Conservation (phyloP, 2,113 vertebrate species). For the Butorides virescens region DNA sequence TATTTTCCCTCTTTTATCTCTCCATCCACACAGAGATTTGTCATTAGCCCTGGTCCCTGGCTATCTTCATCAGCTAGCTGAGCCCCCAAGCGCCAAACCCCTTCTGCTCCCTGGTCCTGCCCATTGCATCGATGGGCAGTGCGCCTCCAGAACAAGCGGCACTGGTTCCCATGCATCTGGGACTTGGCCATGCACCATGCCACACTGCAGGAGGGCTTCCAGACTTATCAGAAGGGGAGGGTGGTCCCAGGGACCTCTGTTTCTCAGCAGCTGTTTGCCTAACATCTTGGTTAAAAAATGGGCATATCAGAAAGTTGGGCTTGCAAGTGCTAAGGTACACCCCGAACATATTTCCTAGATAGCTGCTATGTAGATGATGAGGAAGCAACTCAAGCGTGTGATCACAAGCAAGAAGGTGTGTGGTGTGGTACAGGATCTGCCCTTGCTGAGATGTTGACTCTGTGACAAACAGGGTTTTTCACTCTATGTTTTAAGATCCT, state of each 20-base stretch:
- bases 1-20: background rate
- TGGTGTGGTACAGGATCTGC: background rate
- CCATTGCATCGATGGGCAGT: background rate
- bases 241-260: background rate
- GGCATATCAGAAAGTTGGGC: background rate
- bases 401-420: background rate
- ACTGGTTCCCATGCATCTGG: background rate
- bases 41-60: background rate
- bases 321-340: background rate
- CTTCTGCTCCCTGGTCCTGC: background rate
- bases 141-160: background rate
- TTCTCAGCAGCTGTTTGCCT: background rate
- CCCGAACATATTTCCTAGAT: background rate
- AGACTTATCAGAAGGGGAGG: background rate
- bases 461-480: background rate
- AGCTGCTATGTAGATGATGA: background rate
- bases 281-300: background rate
- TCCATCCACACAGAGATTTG: background rate
- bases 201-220: background rate
- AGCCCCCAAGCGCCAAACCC: background rate
- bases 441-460: background rate
- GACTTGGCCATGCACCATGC: background rate
- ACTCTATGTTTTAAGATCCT: background rate
- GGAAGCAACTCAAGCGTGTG: background rate
- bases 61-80: background rate